Conservation (phyloP, 2,113 vertebrate genomes). For the Gyps fulvus region DNA sequence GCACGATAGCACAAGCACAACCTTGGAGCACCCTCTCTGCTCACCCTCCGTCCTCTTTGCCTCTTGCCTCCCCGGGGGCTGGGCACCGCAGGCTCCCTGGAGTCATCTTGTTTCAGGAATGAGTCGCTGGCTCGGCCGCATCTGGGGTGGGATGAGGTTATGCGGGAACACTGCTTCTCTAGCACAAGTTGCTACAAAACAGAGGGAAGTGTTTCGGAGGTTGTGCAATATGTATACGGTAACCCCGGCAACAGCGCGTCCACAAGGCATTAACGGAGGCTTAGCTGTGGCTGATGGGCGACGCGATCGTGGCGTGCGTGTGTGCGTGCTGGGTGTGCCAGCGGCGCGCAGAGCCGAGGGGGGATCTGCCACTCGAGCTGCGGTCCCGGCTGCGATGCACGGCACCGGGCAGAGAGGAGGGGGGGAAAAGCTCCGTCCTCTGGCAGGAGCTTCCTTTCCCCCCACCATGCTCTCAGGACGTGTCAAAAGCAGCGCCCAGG, state of each 20-base stretch:
- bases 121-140: not conserved
- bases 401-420: not conserved
- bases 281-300: not conserved
- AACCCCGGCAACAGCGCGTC: not conserved
- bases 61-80: not conserved
- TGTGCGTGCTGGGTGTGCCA: not conserved
- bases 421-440: not conserved
- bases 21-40: not conserved
- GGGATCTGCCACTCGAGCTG: too few relatives aligned
- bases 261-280: not conserved
- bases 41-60: not conserved
- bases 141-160: constrained; percentile 24
- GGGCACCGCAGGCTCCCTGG: not conserved
- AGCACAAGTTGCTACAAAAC: constrained; percentile 53
- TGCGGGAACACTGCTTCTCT: not conserved
- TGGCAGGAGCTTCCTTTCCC: not conserved
- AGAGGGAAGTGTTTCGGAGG: constrained; percentile 34
- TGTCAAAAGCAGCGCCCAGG: not conserved
- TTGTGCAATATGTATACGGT: constrained; percentile 52
- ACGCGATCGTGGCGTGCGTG: not conserved
- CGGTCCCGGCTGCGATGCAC: fast-evolving
- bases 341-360: fast-evolving
- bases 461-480: not conserved
- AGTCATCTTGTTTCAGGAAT: not conserved
- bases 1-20: not conserved